phyloP scores from a whole-genome alignment of 2,888 invertebrate species.

The Lithophane semibrunnea region DNA sequence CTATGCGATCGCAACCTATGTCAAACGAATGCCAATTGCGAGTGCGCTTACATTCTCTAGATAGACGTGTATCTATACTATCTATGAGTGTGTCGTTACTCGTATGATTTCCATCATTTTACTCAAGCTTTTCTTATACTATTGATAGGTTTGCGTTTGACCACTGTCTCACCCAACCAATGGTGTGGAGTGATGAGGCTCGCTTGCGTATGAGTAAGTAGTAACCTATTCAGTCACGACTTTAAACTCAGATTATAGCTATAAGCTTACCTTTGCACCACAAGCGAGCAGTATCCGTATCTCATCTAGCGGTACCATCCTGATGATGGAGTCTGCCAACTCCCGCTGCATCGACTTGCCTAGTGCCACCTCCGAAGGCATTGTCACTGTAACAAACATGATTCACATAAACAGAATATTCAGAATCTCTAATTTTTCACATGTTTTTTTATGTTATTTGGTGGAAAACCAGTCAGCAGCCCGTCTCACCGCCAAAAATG shows the following conservation, averaged over 20 bases:
- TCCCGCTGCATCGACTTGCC: slow-evolving; percentile 95
- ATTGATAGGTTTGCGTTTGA: too few relatives aligned
- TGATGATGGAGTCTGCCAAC: slow-evolving; percentile 97
- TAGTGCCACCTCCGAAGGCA: slow-evolving; percentile 93
- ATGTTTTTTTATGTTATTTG: neutral
- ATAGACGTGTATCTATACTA: neutral
- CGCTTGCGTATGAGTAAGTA: too few relatives aligned
- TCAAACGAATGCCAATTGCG: neutral
- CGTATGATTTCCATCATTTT: neutral
- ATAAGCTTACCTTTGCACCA: slow-evolving; percentile 93
- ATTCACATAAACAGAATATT: neutral
- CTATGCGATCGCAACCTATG: neutral
- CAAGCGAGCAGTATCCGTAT: slow-evolving; percentile 95
- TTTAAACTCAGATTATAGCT: too few relatives aligned
- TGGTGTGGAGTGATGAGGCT: too few relatives aligned
- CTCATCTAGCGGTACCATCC: slow-evolving; percentile 96
- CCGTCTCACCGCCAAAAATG: too few relatives aligned
- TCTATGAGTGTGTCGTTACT: too few relatives aligned
- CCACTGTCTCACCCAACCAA: too few relatives aligned
- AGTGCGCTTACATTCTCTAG: neutral
- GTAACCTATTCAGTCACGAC: too few relatives aligned
- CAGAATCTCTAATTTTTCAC: neutral
- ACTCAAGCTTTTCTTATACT: too few relatives aligned
- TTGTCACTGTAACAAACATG: slow-evolving; percentile 72
- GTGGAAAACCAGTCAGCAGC: too few relatives aligned